These are phyloP conservation scores for Nymphalis urticae DNA, from an alignment of 2,888 invertebrate genomes.

Conservation along the genomic window DNA sequence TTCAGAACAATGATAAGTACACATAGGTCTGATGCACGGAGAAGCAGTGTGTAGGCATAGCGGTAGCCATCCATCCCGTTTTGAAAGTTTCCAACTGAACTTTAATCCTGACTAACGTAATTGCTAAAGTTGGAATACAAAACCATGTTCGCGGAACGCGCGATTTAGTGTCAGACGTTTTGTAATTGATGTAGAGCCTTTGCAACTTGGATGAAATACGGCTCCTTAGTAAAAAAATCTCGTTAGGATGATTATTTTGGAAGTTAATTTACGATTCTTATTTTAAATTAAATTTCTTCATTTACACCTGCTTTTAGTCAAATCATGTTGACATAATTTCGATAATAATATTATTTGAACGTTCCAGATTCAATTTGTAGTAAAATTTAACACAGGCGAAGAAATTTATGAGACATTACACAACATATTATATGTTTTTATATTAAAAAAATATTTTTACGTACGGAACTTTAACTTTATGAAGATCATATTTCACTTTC, in stretches of 20 bases:
- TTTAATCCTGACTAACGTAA: conserved; percentile 78
- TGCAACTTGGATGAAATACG: conserved; percentile 28
- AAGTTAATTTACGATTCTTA: conserved; percentile 12
- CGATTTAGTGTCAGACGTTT: conserved; percentile 70
- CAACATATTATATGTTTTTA: no score
- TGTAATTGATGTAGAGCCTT: conserved; percentile 63
- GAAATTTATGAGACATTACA: no score
- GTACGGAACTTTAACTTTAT: no score
- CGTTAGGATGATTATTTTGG: background rate
- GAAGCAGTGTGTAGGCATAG: conserved; percentile 28
- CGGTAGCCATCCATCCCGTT: conserved; percentile 68
- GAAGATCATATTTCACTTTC: no score
- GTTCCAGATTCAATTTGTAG: no score
- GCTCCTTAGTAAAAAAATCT: conserved; percentile 14
- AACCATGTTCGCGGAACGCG: conserved; percentile 69
- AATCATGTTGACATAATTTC: background rate
- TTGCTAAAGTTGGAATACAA: conserved; percentile 77
- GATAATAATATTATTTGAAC: no score
- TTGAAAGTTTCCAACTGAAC: conserved; percentile 71
- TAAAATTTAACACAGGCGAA: no score
- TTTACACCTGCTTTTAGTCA: background rate
- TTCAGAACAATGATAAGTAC: background rate
- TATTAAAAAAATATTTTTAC: no score
- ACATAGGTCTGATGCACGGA: background rate
- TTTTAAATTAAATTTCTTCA: conserved; percentile 5